Percentiles rank a stretch among this genome's conserved stretches.
These are phyloP conservation scores for Puntigrus tetrazona DNA, from an alignment of 2,113 vertebrate genomes.

Conservation along the genomic window DNA sequence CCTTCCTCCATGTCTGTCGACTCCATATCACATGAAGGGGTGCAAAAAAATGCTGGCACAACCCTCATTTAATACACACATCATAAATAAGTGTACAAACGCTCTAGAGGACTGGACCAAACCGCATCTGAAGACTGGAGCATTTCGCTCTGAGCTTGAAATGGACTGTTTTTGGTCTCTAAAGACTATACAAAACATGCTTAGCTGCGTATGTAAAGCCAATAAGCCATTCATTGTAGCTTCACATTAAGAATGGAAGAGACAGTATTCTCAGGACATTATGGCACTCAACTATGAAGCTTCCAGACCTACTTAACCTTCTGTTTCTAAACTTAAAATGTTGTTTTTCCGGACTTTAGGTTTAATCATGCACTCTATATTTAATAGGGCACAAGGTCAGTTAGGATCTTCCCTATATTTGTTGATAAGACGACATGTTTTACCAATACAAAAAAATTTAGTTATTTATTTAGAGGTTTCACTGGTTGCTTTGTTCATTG, in stretches of 20 bases:
- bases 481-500: conserved; percentile 78
- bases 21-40: background rate
- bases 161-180: conserved; percentile 54
- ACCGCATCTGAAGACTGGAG: conserved; percentile 54
- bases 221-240: conserved; percentile 68
- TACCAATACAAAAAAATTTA: conserved; percentile 70
- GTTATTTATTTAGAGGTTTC: conserved; percentile 92
- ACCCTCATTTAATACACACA: background rate
- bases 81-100: background rate
- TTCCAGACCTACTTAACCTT: conserved; percentile 62
- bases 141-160: background rate
- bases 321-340: conserved; percentile 36
- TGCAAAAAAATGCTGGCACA: background rate
- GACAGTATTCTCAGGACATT: conserved; percentile 77
- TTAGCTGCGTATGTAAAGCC: conserved; percentile 53
- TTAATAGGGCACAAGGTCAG: conserved; percentile 55
- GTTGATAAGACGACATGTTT: conserved; percentile 57
- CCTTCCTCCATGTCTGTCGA: background rate
- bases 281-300: conserved; percentile 60
- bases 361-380: conserved; percentile 69
- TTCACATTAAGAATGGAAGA: conserved; percentile 66
- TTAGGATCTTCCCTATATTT: conserved; percentile 12
- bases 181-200: conserved; percentile 64
- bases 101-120: conserved; percentile 48
- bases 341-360: conserved; percentile 52